Percentiles rank a stretch among this genome's conserved stretches.
phyloP scores from a whole-genome alignment of 2,113 vertebrate genomes.

The Ovis canadensis region DNA sequence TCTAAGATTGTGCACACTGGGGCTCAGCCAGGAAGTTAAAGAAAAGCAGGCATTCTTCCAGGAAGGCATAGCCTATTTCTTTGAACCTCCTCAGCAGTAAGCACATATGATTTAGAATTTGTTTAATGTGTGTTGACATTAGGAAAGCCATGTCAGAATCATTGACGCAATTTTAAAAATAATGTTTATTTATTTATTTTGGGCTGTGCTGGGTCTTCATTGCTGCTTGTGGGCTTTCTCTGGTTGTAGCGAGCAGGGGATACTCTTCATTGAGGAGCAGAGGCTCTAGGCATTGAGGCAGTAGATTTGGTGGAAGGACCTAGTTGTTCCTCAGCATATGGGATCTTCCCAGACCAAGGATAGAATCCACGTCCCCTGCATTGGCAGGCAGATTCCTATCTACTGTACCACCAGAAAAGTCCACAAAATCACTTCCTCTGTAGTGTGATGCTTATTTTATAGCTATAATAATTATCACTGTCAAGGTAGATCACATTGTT shows the following conservation, averaged over 20 bases:
- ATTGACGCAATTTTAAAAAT: not conserved
- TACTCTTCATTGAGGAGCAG: not conserved
- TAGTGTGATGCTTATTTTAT: not conserved
- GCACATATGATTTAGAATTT: not conserved
- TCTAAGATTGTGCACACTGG: not conserved
- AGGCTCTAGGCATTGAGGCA: not conserved
- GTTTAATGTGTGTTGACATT: not conserved
- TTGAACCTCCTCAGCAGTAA: not conserved
- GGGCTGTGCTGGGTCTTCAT: not conserved
- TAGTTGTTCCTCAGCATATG: not conserved
- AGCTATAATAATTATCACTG: not conserved
- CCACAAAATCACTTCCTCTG: not conserved
- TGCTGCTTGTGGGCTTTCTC: not conserved
- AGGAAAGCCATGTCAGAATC: not conserved
- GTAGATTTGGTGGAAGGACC: not conserved
- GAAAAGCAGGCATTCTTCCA: not conserved
- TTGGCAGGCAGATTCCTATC: not conserved
- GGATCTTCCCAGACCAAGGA: not conserved
- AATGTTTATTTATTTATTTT: not conserved
- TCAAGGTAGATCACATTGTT: not conserved
- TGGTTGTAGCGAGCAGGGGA: not conserved
- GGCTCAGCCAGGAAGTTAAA: not conserved
- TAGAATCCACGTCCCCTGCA: not conserved
- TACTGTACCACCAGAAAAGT: not conserved
- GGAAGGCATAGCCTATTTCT: not conserved